Percentiles rank a stretch among this genome's conserved stretches.
phyloP scores from a whole-genome alignment of 2,113 vertebrate species.

The Pterocles orientalis region DNA sequence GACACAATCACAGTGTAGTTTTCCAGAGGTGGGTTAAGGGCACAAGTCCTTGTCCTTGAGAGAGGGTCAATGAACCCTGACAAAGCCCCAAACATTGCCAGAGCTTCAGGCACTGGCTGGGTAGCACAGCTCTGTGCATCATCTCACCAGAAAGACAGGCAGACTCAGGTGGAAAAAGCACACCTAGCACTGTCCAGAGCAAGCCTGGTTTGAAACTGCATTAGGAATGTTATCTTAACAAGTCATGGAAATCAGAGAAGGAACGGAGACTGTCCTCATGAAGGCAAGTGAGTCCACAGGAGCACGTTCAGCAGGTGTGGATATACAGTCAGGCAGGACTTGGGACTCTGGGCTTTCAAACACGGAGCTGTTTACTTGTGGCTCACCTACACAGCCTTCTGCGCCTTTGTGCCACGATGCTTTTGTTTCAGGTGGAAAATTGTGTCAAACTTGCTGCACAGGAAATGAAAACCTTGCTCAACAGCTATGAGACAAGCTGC shows the following conservation, averaged over 20 bases:
- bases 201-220: neutral
- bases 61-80: neutral
- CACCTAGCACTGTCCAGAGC: neutral
- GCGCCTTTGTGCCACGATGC: neutral
- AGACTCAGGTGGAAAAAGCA: neutral
- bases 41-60: neutral
- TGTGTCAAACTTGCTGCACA: neutral
- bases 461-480: neutral
- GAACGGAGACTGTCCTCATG: neutral
- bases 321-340: neutral
- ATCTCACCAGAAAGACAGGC: neutral
- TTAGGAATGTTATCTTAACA: neutral
- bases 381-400: neutral
- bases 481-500: neutral
- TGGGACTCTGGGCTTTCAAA: neutral
- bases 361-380: neutral
- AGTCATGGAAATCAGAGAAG: neutral
- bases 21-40: neutral
- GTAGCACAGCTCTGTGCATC: neutral
- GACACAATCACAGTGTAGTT: neutral
- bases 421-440: neutral
- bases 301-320: neutral
- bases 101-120: neutral
- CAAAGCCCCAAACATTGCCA: neutral
- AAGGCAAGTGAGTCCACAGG: rapidly evolving